phyloP scores from a whole-genome alignment of 2,113 vertebrate genomes.

The Oxyura jamaicensis region DNA sequence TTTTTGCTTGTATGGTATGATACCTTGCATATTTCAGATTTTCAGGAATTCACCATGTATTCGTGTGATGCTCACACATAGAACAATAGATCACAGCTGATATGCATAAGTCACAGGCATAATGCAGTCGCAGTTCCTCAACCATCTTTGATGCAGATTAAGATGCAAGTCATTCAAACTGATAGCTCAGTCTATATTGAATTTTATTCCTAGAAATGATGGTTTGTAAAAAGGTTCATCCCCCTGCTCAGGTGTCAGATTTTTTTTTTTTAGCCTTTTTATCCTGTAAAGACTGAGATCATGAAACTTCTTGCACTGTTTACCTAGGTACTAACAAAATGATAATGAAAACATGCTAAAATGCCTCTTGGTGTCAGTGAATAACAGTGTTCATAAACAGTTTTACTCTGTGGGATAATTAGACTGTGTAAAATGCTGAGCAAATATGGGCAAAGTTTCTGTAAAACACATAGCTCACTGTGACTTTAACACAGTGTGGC shows the following conservation, averaged over 20 bases:
- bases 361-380: background rate
- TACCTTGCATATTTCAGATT: background rate
- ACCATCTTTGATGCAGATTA: background rate
- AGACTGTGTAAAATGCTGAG: background rate
- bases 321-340: background rate
- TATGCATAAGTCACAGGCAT: background rate
- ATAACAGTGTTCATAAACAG: background rate
- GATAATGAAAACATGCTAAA: slow-evolving; percentile 1
- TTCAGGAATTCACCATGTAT: background rate
- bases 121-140: background rate
- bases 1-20: background rate
- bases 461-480: background rate
- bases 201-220: background rate
- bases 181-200: background rate
- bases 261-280: background rate
- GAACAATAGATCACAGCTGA: background rate
- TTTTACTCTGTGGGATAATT: background rate
- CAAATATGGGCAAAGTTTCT: background rate
- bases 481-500: background rate
- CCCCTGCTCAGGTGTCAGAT: background rate
- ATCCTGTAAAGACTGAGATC: background rate
- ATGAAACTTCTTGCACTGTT: background rate
- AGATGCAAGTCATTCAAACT: background rate
- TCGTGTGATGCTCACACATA: background rate
- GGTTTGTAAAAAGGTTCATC: background rate